A percentile compares a stretch with the other conserved stretches of the same genome.
Evolutionary conservation across 2,888 invertebrate species (phyloP).

Genomic region (Schizaphis graminum): DNA sequence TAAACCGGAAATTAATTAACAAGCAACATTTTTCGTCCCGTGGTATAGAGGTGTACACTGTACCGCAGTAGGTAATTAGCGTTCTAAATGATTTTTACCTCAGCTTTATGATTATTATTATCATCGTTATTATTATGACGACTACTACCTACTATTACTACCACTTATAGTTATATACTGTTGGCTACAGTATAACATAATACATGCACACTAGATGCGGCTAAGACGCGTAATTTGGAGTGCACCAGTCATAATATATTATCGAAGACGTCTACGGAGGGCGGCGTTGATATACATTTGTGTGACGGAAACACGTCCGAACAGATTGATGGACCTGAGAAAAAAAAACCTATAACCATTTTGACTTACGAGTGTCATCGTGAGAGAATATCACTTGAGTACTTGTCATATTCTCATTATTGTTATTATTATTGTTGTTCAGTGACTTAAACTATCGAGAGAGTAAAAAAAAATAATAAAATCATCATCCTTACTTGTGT

Average conservation of each 20-base stretch:
- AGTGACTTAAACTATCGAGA: constrained; percentile 12
- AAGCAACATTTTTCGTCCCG: constrained; percentile 47
- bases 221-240: constrained; percentile 50
- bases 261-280: background rate
- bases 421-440: background rate
- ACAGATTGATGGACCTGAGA: constrained; percentile 46
- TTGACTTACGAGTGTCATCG: constrained; percentile 54
- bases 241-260: constrained; percentile 43
- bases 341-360: constrained; percentile 40
- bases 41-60: background rate
- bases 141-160: background rate
- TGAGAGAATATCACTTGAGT: constrained; percentile 53
- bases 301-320: constrained; percentile 45
- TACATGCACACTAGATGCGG: background rate
- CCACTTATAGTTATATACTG: constrained; percentile 24
- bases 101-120: constrained; percentile 11
- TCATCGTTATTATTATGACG: background rate
- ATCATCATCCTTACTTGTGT: background rate
- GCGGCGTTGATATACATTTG: constrained; percentile 39
- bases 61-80: constrained; percentile 43
- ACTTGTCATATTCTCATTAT: constrained; percentile 50
- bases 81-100: constrained; percentile 60
- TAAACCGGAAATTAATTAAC: constrained; percentile 63
- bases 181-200: background rate
- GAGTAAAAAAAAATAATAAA: background rate